Percentiles rank a stretch among this genome's conserved stretches.
Conservation (phyloP, 2,888 invertebrate species). For the Acanthoscelides obtectus region DNA sequence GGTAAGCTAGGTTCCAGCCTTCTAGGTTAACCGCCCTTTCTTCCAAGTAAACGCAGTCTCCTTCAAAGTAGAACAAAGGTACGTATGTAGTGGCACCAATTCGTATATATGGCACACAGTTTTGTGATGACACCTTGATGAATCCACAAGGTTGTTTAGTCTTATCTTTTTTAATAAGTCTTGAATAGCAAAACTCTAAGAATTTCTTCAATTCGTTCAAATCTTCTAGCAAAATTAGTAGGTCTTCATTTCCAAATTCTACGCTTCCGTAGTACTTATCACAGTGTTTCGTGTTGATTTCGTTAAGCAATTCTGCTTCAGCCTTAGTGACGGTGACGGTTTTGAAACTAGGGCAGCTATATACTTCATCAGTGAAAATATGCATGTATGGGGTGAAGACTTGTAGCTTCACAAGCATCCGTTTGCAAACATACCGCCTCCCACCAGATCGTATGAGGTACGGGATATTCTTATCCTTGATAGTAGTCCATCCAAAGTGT, state of each 20-base stretch:
- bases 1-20: conserved; percentile 16
- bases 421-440: conserved; percentile 8
- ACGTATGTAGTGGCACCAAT: conserved; percentile 5
- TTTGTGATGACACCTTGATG: conserved; percentile 10
- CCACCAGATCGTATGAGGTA: conserved; percentile 11
- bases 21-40: conserved; percentile 6
- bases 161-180: conserved; percentile 2
- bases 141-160: conserved; percentile 12
- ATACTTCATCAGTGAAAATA: conserved; percentile 10
- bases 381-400: conserved; percentile 6
- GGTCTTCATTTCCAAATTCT: conserved; percentile 8
- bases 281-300: conserved; percentile 14
- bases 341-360: conserved; percentile 7
- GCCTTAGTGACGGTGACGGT: conserved; percentile 5
- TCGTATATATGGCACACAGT: conserved; percentile 13
- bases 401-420: conserved; percentile 7
- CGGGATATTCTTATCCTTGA: conserved; percentile 5
- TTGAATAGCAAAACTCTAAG: conserved; percentile 7
- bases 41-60: conserved; percentile 14
- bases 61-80: conserved; percentile 19
- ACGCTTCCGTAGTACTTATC: conserved; percentile 9
- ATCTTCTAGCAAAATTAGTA: conserved; percentile 5
- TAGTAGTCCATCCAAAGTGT: conserved; percentile 15
- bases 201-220: conserved; percentile 9
- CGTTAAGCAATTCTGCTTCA: conserved; percentile 12